Conservation (phyloP, 2,113 vertebrate species). For the Neopipo cinnamomea region DNA sequence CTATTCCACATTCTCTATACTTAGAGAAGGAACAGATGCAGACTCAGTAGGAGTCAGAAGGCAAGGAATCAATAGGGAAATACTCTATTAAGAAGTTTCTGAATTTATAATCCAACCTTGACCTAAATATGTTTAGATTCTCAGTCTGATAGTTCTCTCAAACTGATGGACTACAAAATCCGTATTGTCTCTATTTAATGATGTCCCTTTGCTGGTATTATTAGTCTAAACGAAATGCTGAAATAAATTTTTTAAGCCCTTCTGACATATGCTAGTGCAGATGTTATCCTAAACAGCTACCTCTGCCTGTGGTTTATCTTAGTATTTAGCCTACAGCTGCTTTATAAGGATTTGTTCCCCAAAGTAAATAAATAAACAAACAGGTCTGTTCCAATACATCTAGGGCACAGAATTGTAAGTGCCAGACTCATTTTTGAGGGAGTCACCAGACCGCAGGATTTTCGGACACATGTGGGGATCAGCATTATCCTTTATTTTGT, state of each 20-base stretch:
- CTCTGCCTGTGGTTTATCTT: not conserved
- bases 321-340: not conserved
- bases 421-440: not conserved
- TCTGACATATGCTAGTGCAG: conserved; percentile 47
- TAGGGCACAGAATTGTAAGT: not conserved
- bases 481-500: not conserved
- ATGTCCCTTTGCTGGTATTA: not conserved
- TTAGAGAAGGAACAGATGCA: conserved; percentile 63
- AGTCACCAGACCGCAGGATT: not conserved
- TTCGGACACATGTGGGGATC: accelerated
- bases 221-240: conserved; percentile 22
- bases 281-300: conserved; percentile 17
- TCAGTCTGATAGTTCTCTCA: not conserved
- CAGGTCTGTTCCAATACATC: not conserved
- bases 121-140: conserved; percentile 49
- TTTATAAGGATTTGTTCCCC: conserved; percentile 1
- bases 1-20: conserved; percentile 40
- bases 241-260: conserved; percentile 40
- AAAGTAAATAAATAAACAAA: not conserved
- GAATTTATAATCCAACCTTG: conserved; percentile 64
- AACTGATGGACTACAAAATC: not conserved
- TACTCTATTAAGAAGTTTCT: conserved; percentile 48
- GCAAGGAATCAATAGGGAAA: conserved; percentile 53
- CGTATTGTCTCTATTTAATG: not conserved
- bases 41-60: conserved; percentile 47